Evolutionary conservation across 1,140 invertebrate species (phyloP), one percentile per base, ranked within the genome.

Genomic region (Ceratosolen solmsi): DNA sequence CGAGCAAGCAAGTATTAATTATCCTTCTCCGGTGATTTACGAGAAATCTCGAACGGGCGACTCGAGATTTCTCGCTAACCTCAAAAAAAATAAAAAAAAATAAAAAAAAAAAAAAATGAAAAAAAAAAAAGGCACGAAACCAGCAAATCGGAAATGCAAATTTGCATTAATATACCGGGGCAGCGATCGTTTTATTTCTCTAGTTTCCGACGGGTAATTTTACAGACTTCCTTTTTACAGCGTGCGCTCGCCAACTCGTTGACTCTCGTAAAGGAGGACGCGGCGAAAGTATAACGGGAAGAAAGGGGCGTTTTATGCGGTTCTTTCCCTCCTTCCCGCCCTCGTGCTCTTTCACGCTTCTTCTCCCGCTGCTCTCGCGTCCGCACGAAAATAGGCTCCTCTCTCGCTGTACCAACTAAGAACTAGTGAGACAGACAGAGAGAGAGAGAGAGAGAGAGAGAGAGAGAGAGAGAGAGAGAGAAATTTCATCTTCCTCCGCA

Each of bases 241-340:
- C 33, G 36, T 1, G 63, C 33, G 36, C 63, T 68, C 33, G 54
- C 54, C 73, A 75, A 36, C 54, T 58, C 54, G 51, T 75, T 54
- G 56, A 75, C 75, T 46, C 58, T 17, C 27, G 56, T 25, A 79
- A 81, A 77, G 65, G 76, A 80, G 72, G 73, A 78, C 63, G 51
- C 73, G 79, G 68, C 73, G 51, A 76, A 80, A 71, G 76, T 77
- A 75, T 79, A 82, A 84, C 72, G 83, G 76, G 83, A 79, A 56
- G 72, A 84, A 80, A 80, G 83, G 77, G 80, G 79, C 56, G 76
- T 79, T 79, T 82, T 77, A 77, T 82, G 80, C 80, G 33, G 36
- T 33, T 49, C 72, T 13, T 51, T 22, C 33, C 8, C 22, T 38
- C 58, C 15, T 36, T 75, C 56, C 17, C 56, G 5, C 56, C 33